A percentile compares a stretch with the other conserved stretches of the same genome.
phyloP scores from a whole-genome alignment of 2,113 vertebrate genomes.

The Stercorarius parasiticus region DNA sequence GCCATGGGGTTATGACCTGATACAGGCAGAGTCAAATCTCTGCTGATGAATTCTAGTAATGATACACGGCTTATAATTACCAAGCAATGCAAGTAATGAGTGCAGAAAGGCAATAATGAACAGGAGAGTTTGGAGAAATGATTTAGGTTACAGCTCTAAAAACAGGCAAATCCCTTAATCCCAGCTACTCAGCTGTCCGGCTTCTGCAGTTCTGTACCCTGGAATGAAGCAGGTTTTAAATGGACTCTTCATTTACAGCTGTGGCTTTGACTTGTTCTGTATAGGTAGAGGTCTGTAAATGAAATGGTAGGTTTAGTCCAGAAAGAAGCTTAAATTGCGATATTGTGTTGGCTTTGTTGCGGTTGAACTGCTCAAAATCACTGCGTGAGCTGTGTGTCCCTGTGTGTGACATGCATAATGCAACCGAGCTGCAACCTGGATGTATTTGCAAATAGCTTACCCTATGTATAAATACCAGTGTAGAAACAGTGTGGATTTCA shows the following conservation, averaged over 20 bases:
- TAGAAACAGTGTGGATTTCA: not conserved
- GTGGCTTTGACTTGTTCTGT: not conserved
- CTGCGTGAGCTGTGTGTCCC: not conserved
- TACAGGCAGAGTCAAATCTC: not conserved
- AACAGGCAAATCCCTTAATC: not conserved
- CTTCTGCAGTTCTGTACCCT: not conserved
- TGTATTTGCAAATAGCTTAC: not conserved
- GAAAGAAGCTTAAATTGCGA: not conserved
- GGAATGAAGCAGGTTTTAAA: not conserved
- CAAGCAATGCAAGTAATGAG: not conserved
- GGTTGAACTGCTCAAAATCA: accelerated
- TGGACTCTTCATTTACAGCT: not conserved
- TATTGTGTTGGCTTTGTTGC: not conserved
- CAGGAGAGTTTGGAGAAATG: not conserved
- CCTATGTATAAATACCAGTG: accelerated
- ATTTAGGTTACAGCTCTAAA: not conserved
- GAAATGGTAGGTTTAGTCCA: not conserved
- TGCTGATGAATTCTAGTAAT: not conserved
- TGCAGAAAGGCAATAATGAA: not conserved
- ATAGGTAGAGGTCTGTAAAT: not conserved
- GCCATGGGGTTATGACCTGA: not conserved
- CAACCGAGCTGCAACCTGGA: not conserved
- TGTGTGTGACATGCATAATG: accelerated
- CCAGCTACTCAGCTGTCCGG: not conserved
- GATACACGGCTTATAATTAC: not conserved